Base-by-base conservation (phyloP, 2,797 vertebrate species). In the Darevskia mixta region DNA sequence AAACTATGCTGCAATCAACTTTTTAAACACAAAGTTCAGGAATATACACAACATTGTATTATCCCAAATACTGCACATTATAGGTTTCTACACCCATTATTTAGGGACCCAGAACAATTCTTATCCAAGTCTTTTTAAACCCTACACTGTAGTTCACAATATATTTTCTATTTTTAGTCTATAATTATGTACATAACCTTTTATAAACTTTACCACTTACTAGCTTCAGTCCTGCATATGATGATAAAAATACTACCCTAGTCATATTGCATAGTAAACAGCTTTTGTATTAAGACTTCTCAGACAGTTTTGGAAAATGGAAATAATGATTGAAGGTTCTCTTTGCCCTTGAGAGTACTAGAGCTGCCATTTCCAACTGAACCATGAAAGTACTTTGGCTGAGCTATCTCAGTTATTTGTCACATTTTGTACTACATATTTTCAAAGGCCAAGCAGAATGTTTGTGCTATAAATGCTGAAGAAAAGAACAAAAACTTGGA, bases 331-430 rank as follows among this genome's bases (percentile, higher is more conserved):
- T 29, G 35, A 32, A n/a, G 20, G 58, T 79, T 86, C 35, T 45
- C 18, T 69, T 86, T 35, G 73, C 73, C 64, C 20, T 45, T 9
- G 49, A 20, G 43, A 3, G 11, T 35, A 72, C 45, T 72, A 38
- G 6, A 86, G 71, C 38, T 77, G 69, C 69, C 23, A 41, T 80
- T 29, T 86, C 89, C 2, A 82, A 66, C 0, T 86, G 55, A 64
- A 43, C 58, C 29, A 45, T 3, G 73, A 76, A 81, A 88, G 15
- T 75, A 77, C 75, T 91, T 83, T 64, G 80, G 38, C 41, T 88
- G 77, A 85, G 80, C 86, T 82, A 29, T 67, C 20, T 2, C 0
- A 0, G 49, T 32, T 18, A 18, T 43, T 85, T 85, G 25, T 18
- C 3, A 64, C 5, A 41, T 61, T 5, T 15, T 38, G 8, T 61